phyloP scores from a whole-genome alignment of 2,113 vertebrate genomes.

The Siniperca chuatsi region DNA sequence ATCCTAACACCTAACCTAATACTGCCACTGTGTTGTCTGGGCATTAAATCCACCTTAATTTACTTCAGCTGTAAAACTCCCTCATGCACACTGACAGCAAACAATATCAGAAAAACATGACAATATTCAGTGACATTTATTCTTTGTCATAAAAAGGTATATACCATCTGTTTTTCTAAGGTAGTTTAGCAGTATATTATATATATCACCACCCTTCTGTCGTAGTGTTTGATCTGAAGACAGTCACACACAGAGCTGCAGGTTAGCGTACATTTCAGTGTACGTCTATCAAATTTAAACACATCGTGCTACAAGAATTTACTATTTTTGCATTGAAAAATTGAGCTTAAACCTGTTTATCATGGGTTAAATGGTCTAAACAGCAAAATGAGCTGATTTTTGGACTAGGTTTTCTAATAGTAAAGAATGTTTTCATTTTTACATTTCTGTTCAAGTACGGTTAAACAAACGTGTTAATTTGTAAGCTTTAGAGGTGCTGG shows the following conservation, averaged over 20 bases:
- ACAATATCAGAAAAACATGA: neutral
- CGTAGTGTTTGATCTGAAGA: neutral
- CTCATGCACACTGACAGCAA: neutral
- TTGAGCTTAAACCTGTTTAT: too few relatives aligned
- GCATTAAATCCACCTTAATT: neutral
- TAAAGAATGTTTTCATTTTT: too few relatives aligned
- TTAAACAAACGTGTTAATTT: too few relatives aligned
- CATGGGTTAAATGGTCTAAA: too few relatives aligned
- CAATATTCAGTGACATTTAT: neutral
- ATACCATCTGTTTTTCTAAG: neutral
- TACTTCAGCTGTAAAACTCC: neutral
- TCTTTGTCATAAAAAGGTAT: neutral
- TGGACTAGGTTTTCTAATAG: too few relatives aligned
- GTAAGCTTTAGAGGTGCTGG: too few relatives aligned
- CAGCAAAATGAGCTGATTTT: too few relatives aligned
- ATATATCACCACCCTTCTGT: neutral
- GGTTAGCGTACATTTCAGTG: too few relatives aligned
- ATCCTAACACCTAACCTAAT: neutral
- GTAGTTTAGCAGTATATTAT: neutral
- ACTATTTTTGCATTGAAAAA: too few relatives aligned
- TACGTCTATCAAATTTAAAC: too few relatives aligned
- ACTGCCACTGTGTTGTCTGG: neutral
- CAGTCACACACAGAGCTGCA: neutral
- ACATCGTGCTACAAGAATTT: too few relatives aligned
- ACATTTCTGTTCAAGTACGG: too few relatives aligned